Evolutionary conservation across 92 coral and sea anemone species (phyloP), one percentile per base, ranked within the genome.

Genomic region (Muricea muricata): DNA sequence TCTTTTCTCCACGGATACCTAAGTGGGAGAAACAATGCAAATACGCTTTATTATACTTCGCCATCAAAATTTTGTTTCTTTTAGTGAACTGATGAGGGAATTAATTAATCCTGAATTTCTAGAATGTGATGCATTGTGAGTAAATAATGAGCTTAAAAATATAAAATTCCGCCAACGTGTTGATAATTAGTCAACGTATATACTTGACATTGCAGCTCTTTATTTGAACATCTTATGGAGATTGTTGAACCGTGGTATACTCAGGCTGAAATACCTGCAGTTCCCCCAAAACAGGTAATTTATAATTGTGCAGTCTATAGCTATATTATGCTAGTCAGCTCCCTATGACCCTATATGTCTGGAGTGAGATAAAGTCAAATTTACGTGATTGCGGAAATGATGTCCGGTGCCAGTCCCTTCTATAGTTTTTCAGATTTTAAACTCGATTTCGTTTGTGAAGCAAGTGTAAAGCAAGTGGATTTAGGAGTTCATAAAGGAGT

Each of bases 61-160:
- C n/a, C n/a, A n/a, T n/a, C n/a, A n/a, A n/a, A 67, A 32, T 41
- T 83, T 23, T 23, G 15, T 52, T 0, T 24, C 70, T 54, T 29
- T 15, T 79, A 92, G 97, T 54, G 91, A 78, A 74, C 65, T 83
- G 25, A 87, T 93, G 63, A 88, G 83, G 75, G 83, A 89, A 73
- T 25, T 96, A 11, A 74, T 93, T 89, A 95, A 96, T 81, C 93
- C 97, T 33, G 84, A 88, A 7, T 93, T 73, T 67, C 65, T 93
- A 70, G 99, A 96, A 80, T 93, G 91, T 76, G 99, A 96, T 87
- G 99, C 97, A 18, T 96, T 92, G 99, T 96, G 89, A 93, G 98
- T 95, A 81, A 12, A 25, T 46, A 17, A 67, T 32, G 28, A 14
- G n/a, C 17, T 41, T 35, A 24, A 4, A 65, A 24, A n/a, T 6